Evolutionary conservation across 2,888 invertebrate species (phyloP), one percentile per base, ranked within the genome.

Genomic region (Agonopterix arenella): DNA sequence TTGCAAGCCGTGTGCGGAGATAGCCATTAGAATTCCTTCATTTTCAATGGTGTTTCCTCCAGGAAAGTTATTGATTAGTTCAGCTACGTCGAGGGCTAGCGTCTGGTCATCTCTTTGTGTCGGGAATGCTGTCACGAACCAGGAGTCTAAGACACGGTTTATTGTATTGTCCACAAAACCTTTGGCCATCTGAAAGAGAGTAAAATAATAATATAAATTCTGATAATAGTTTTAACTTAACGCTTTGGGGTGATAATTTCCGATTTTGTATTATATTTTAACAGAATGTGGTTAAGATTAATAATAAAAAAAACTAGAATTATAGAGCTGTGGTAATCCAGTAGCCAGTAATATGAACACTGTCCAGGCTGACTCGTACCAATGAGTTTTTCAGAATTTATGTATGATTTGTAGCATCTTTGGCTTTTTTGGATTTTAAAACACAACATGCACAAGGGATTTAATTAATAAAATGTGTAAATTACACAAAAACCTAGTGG

Each of bases 21-120:
- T 94, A 3, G 94, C 94, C 93, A 93, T 94, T 36, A 92, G 78
- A 50, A 94, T 93, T 1, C 93, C 94, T 69, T 93, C 92, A 66
- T 93, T 92, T 77, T 93, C 93, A 66, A 93, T 89, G 52, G 90
- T 90, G 37, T 91, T 90, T 55, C 90, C 90, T 44, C 84, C 88
- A 8, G 90, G 89, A 40, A 89, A 72, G 57, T 91, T 88, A 58
- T 91, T 91, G 11, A 91, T 83, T 52, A 90, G 89, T 52, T 91
- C 90, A 11, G 86, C 82, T 37, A 90, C 88, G 60, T 88, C 81
- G 44, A 91, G 78, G 5, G 80, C 80, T 16, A 81, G 49, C 45
- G 72, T 69, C 28, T 83, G 71, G 53, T 79, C 76, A 28, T 84
- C 86, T 45, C 79, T 68, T 8, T 77, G 70, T 5, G 80, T 64